These are phyloP conservation scores for Aramus guarauna DNA, from an alignment of 2,113 vertebrate genomes.

Conservation along the genomic window DNA sequence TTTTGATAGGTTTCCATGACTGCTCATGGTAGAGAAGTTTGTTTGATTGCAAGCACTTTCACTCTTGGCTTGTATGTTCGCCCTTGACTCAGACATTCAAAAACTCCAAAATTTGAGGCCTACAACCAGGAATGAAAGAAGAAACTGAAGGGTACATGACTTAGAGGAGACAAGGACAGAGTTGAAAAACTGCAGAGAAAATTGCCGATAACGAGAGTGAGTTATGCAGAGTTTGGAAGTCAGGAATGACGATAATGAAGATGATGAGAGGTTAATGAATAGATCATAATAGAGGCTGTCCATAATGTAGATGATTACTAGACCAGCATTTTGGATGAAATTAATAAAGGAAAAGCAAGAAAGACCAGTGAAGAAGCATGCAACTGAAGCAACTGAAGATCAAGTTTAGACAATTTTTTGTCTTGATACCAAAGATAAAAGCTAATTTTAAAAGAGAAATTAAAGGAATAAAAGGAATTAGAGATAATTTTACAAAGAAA, in stretches of 20 bases:
- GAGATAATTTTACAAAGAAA: background rate
- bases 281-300: background rate
- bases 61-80: background rate
- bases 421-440: background rate
- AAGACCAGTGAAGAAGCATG: background rate
- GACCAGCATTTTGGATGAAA: background rate
- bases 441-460: background rate
- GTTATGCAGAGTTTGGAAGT: conserved; percentile 21
- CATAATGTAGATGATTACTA: background rate
- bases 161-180: background rate
- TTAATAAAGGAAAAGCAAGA: background rate
- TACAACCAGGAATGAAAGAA: background rate
- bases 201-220: background rate
- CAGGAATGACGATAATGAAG: background rate
- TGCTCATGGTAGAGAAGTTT: background rate
- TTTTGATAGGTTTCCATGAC: background rate
- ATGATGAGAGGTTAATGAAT: conserved; percentile 33
- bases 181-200: conserved; percentile 14
- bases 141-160: background rate
- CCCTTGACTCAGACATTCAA: background rate
- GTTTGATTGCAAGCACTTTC: background rate
- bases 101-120: background rate
- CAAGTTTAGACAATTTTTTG: background rate
- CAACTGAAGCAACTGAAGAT: background rate
- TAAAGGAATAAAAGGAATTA: background rate